Conservation (phyloP, 2,888 invertebrate genomes). For the Gerosis bhagava region DNA sequence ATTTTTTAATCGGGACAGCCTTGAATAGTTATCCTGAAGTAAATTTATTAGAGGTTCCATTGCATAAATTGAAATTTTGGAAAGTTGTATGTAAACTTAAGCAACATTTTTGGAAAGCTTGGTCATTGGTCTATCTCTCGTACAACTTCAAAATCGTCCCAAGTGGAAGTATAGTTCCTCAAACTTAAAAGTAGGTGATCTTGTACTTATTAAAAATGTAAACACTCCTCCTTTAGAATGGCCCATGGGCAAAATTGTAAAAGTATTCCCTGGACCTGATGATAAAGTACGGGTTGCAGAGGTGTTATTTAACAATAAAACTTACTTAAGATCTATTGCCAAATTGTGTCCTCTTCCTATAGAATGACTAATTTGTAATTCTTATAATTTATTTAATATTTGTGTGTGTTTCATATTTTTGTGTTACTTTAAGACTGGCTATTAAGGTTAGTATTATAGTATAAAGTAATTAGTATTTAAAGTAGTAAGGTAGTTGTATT, state of each 20-base stretch:
- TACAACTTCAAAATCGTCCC: too few relatives aligned
- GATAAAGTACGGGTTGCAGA: slow-evolving; percentile 23
- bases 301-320: neutral
- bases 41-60: slow-evolving; percentile 20
- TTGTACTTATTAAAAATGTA: slow-evolving; percentile 16
- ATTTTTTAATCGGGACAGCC: slow-evolving; percentile 20
- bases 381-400: too few relatives aligned
- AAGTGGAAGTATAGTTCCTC: slow-evolving; percentile 18
- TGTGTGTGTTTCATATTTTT: too few relatives aligned
- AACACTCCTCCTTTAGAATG: slow-evolving; percentile 18
- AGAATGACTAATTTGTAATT: neutral
- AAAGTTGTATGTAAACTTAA: too few relatives aligned
- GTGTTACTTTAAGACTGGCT: too few relatives aligned
- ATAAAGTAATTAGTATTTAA: too few relatives aligned
- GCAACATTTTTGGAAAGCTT: slow-evolving; percentile 31
- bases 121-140: slow-evolving; percentile 28
- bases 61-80: slow-evolving; percentile 30
- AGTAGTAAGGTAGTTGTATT: too few relatives aligned
- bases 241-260: slow-evolving; percentile 25
- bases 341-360: slow-evolving; percentile 23
- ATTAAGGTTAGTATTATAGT: too few relatives aligned
- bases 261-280: slow-evolving; percentile 17
- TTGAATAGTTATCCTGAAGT: slow-evolving; percentile 20
- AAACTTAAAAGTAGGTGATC: slow-evolving; percentile 27
- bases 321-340: slow-evolving; percentile 13